Evolutionary conservation across 2,113 vertebrate genomes (phyloP), one percentile per base, ranked within the genome.

Genomic region (Glaucidium brasilianum): DNA sequence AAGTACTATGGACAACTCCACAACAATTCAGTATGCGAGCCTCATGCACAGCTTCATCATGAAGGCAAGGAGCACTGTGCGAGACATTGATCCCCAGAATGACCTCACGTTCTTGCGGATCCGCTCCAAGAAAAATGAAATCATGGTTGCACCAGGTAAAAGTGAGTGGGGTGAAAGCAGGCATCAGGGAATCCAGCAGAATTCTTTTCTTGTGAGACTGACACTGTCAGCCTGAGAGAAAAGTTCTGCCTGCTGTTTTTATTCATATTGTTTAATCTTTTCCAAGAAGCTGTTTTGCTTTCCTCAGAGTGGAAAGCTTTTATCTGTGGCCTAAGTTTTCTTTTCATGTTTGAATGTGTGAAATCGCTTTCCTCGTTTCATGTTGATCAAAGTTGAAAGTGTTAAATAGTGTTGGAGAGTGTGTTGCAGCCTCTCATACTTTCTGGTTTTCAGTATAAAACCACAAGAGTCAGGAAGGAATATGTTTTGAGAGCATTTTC

Each of bases 51-150:
- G 98, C 97, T 98, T 99, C 96, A 98, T 99, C 96, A 96, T 99
- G 98, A 99, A 99, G 97, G 99, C 99, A 6, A 91, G 99, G 92
- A 98, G 98, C 97, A 99, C 98, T 0, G 98, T 99, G 52, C 97
- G 99, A 32, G 99, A 99, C 94, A 98, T 99, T 3, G 99, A 99
- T 86, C 98, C 99, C 58, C 99, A 99, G 97, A 99, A 99, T 9
- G 99, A 99, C 97, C 99, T 99, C 83, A 99, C 99, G 0, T 99
- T 99, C 97, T 98, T 99, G 74, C 97, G 99, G 4, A 97, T 99
- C 91, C 99, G 99, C 83, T 99, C 99, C 97, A 99, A 99, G 98
- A 99, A 99, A 97, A 99, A 99, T 3, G 99, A 99, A 90, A 99
- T 99, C 96, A 99, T 99, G 99, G 99, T 99, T 45, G 99, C 99